Percentiles rank a stretch among this genome's conserved stretches.
These are phyloP conservation scores for Montipora capricornis DNA, from an alignment of 64 coral and sea anemone species.

Conservation along the genomic window DNA sequence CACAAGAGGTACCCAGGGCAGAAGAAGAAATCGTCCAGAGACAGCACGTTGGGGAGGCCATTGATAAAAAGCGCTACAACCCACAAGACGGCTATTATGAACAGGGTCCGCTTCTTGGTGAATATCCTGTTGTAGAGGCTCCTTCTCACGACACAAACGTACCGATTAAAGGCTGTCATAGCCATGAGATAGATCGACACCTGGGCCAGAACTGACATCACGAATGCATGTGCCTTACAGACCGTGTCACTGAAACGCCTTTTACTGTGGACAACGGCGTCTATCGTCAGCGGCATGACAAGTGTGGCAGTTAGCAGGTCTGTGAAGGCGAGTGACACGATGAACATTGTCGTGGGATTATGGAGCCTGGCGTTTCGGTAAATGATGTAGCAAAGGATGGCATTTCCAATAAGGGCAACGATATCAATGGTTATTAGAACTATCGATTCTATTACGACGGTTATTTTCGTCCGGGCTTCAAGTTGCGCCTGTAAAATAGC, in stretches of 20 bases:
- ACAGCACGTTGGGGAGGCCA: conserved; percentile 22
- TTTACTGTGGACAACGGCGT: too few species aligned
- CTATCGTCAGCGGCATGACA: too few species aligned
- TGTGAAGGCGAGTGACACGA: too few species aligned
- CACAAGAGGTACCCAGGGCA: conserved; percentile 34
- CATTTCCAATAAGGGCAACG: conserved; percentile 25
- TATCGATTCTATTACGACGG: not conserved
- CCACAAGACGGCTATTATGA: not conserved
- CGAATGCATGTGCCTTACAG: not conserved
- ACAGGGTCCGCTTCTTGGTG: conserved; percentile 15
- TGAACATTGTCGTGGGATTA: conserved; percentile 7
- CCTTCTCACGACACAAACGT: conserved; percentile 15
- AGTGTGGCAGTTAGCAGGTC: too few species aligned
- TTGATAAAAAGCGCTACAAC: conserved; percentile 13
- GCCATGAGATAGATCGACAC: conserved; percentile 50
- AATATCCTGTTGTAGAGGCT: conserved; percentile 29
- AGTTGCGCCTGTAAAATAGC: conserved; percentile 16
- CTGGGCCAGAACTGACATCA: conserved; percentile 4
- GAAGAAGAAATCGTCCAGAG: conserved; percentile 38
- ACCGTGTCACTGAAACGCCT: too few species aligned
- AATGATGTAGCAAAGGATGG: conserved; percentile 29
- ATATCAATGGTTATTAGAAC: conserved; percentile 35
- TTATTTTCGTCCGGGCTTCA: conserved; percentile 20
- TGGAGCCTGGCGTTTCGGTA: conserved; percentile 39
- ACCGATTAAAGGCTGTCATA: conserved; percentile 57